These are phyloP conservation scores for Chaetogeoica ovagalla DNA, from an alignment of 2,888 invertebrate genomes.

Conservation along the genomic window DNA sequence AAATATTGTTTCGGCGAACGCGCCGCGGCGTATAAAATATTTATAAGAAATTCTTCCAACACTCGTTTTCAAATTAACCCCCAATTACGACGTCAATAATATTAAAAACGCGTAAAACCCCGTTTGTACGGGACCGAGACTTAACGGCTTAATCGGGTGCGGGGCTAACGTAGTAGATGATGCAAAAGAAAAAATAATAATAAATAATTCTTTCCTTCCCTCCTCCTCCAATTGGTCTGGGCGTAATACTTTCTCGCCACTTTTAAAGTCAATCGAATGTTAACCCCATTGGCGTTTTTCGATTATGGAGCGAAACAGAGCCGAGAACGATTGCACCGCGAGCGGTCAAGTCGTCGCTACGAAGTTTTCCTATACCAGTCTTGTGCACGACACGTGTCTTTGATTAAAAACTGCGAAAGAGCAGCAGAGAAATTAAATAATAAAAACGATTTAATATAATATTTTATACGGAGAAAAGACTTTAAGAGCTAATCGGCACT, in stretches of 20 bases:
- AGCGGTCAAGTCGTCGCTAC: neutral
- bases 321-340: constrained; percentile 2
- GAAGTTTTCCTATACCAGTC: neutral
- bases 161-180: too few species aligned
- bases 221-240: neutral
- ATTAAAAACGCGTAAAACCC: too few species aligned
- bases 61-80: too few species aligned
- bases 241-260: neutral
- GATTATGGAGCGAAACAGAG: constrained; percentile 10
- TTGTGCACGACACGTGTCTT: neutral
- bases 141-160: too few species aligned
- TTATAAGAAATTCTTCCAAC: too few species aligned
- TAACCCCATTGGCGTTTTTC: neutral
- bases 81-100: too few species aligned
- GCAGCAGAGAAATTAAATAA: constrained; percentile 39
- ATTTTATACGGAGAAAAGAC: constrained; percentile 25
- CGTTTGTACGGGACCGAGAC: too few species aligned
- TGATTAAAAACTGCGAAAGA: constrained; percentile 48
- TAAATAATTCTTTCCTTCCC: too few species aligned
- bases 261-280: constrained; percentile 26
- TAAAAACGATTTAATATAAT: neutral
- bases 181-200: too few species aligned
- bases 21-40: too few species aligned
- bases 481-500: constrained; percentile 45
- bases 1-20: too few species aligned